Conservation (phyloP, 2,113 vertebrate species). For the Edolisoma coerulescens region DNA sequence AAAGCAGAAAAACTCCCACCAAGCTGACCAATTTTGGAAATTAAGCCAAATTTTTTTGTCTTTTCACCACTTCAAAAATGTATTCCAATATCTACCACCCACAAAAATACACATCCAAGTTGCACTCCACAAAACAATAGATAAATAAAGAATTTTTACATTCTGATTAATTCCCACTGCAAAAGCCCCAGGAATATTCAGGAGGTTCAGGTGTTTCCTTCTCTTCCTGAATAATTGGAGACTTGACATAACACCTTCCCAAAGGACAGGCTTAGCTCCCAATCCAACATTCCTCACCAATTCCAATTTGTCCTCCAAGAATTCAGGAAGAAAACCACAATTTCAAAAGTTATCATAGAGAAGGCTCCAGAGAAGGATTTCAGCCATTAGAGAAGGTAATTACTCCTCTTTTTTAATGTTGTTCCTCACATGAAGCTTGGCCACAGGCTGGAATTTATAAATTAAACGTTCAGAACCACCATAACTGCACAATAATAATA, state of each 20-base stretch:
- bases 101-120: neutral
- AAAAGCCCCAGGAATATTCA: neutral
- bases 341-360: neutral
- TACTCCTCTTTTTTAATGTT: neutral
- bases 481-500: neutral
- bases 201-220: neutral
- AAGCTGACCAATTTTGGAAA: neutral
- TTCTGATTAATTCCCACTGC: neutral
- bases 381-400: neutral
- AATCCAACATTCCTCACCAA: neutral
- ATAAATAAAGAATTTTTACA: neutral
- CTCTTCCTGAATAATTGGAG: neutral
- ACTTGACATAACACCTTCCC: fast-evolving
- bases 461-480: neutral
- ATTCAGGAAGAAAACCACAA: neutral
- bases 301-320: neutral
- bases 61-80: neutral
- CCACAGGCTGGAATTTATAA: neutral
- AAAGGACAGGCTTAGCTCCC: neutral
- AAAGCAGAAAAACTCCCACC: neutral
- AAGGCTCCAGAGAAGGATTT: neutral
- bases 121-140: neutral
- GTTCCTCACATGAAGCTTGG: neutral
- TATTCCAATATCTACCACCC: neutral
- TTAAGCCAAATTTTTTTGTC: neutral